These are phyloP conservation scores for Dinomys branickii DNA, from an alignment of 2,113 vertebrate species.

Conservation along the genomic window DNA sequence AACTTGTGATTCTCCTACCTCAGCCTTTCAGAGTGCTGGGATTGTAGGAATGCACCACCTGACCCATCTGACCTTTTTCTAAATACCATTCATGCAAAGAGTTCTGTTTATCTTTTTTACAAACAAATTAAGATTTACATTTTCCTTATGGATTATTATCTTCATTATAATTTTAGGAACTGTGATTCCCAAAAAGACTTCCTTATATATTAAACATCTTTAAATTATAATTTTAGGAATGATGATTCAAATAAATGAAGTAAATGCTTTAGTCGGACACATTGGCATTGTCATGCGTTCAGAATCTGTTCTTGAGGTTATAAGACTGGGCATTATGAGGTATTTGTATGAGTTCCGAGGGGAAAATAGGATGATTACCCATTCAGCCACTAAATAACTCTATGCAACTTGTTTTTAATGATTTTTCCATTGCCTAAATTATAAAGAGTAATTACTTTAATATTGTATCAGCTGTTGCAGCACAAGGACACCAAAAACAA, in stretches of 20 bases:
- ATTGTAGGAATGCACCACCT: not conserved
- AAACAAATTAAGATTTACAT: not conserved
- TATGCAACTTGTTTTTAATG: not conserved
- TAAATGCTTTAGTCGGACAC: too few relatives aligned
- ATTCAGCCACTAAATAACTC: slow-evolving; percentile 16
- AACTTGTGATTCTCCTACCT: not conserved
- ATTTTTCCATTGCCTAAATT: not conserved
- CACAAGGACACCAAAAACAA: not conserved
- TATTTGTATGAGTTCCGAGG: not conserved
- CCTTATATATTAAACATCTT: not conserved
- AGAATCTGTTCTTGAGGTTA: not conserved
- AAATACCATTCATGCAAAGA: not conserved
- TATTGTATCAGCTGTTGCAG: not conserved
- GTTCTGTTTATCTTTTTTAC: not conserved
- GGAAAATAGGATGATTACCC: not conserved
- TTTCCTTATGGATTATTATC: slow-evolving; percentile 30
- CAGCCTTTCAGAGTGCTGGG: not conserved
- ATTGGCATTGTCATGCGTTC: not conserved
- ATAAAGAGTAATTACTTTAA: slow-evolving; percentile 32
- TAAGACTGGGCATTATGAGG: not conserved
- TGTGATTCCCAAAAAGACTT: not conserved
- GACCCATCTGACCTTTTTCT: not conserved
- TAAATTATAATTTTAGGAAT: too few relatives aligned
- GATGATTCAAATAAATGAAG: not conserved
- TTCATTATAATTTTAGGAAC: slow-evolving; percentile 31